A percentile compares a stretch with the other conserved stretches of the same genome.
These are phyloP conservation scores for Sycophila sp. DNA, from an alignment of 1,140 invertebrate genomes.

Conservation along the genomic window DNA sequence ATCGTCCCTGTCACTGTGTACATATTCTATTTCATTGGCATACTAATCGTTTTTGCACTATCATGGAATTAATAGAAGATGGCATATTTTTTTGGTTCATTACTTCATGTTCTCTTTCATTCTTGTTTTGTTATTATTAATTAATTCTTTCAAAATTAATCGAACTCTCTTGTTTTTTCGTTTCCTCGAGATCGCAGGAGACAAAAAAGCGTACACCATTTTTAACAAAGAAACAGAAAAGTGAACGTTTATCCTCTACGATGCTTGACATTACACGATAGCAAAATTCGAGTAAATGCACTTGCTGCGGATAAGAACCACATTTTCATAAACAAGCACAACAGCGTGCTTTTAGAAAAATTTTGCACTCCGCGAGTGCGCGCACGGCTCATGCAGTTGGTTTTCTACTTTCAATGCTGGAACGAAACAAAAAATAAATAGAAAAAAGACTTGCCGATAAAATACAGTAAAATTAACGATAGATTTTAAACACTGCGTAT, in stretches of 20 bases:
- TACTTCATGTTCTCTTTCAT: too few relatives aligned
- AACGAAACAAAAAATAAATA: not conserved
- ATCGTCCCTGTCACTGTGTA: not conserved
- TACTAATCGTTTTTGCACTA: not conserved
- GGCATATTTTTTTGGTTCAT: too few relatives aligned
- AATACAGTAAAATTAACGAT: slow-evolving; percentile 16
- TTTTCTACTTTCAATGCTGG: too few relatives aligned
- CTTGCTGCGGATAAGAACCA: not conserved
- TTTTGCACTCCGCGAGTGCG: too few relatives aligned
- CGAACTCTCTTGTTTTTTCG: too few relatives aligned
- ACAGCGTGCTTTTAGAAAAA: not conserved
- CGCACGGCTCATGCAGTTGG: too few relatives aligned
- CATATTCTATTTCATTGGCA: not conserved
- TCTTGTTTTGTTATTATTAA: too few relatives aligned
- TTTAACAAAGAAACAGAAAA: slow-evolving; percentile 33
- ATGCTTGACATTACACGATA: slow-evolving; percentile 1
- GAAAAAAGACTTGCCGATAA: not conserved
- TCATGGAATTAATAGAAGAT: too few relatives aligned
- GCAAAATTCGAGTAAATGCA: not conserved
- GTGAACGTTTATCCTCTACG: slow-evolving; percentile 38
- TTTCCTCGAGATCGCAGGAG: too few relatives aligned
- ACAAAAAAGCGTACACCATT: too few relatives aligned
- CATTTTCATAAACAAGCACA: slow-evolving; percentile 1
- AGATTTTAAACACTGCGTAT: slow-evolving; percentile 18
- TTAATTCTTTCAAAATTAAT: too few relatives aligned